phyloP scores from a whole-genome alignment of 2,888 invertebrate species.

The Chrysolina americana region DNA sequence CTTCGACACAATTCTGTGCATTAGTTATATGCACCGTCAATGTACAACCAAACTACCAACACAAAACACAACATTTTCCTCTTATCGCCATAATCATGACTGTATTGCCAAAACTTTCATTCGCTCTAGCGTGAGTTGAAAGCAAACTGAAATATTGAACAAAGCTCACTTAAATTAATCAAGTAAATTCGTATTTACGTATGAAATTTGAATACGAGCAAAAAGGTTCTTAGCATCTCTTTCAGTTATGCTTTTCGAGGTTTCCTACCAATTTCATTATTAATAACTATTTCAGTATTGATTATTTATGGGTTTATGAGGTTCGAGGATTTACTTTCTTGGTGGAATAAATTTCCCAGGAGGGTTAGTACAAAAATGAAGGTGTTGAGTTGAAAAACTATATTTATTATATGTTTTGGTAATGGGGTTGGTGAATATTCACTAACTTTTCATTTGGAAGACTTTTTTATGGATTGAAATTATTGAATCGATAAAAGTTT shows the following conservation, averaged over 20 bases:
- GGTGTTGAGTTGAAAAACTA: not conserved
- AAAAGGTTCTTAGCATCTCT: conserved; percentile 2
- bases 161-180: conserved; percentile 1
- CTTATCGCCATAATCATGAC: not conserved
- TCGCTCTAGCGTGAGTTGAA: not conserved
- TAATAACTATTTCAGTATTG: not conserved
- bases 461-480: too few relatives aligned
- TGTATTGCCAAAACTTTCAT: too few relatives aligned
- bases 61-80: not conserved
- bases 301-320: not conserved
- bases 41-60: too few relatives aligned
- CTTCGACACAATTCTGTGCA: too few relatives aligned
- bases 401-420: too few relatives aligned
- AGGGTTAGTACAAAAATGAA: too few relatives aligned
- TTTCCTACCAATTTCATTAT: conserved; percentile 19
- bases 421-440: too few relatives aligned
- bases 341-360: too few relatives aligned
- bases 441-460: too few relatives aligned
- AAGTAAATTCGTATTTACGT: not conserved
- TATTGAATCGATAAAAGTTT: too few relatives aligned
- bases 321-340: not conserved
- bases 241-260: not conserved
- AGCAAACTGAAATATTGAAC: not conserved
- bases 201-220: not conserved
- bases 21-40: not conserved